Percentiles rank a stretch among this genome's conserved stretches.
Evolutionary conservation across 2,797 vertebrate species (phyloP).

Genomic region (Amniataba percoides): DNA sequence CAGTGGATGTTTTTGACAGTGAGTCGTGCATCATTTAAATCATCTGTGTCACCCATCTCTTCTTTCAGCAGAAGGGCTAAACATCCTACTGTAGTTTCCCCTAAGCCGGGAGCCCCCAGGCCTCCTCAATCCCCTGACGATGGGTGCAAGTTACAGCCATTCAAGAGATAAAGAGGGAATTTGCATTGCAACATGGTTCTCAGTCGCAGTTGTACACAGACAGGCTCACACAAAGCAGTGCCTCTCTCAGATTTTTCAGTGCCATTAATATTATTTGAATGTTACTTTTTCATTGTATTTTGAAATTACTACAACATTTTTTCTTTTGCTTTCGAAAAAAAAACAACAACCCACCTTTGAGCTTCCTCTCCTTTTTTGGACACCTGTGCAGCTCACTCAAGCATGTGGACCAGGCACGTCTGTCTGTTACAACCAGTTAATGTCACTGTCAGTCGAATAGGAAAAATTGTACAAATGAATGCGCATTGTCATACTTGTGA

Average conservation of each 20-base stretch:
- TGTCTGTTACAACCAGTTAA: conserved; percentile 7
- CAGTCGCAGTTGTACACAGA: conserved; percentile 31
- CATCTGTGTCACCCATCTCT: conserved; percentile 65
- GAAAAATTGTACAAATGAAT: conserved; percentile 27
- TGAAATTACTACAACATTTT: conserved; percentile 13
- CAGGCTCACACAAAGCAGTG: neutral
- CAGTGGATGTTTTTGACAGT: conserved; percentile 68
- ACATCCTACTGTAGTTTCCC: conserved; percentile 51
- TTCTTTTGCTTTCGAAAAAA: conserved; percentile 4
- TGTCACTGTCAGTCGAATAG: conserved; percentile 22
- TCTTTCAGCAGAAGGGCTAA: conserved; percentile 70
- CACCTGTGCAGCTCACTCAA: conserved; percentile 15
- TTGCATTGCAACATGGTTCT: conserved; percentile 46
- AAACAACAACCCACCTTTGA: neutral
- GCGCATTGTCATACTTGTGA: conserved; percentile 43
- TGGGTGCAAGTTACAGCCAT: conserved; percentile 36
- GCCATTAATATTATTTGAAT: neutral
- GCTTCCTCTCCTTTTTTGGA: conserved; percentile 18
- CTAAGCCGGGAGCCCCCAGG: conserved; percentile 22
- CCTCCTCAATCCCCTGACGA: conserved; percentile 50
- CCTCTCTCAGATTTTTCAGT: conserved; percentile 5
- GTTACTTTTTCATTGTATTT: conserved; percentile 8
- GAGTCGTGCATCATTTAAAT: conserved; percentile 70
- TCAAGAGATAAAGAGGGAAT: conserved; percentile 42
- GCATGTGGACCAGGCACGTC: conserved; percentile 20